These are phyloP conservation scores for Chiroxiphia lanceolata DNA, from an alignment of 2,797 vertebrate species.

Conservation along the genomic window DNA sequence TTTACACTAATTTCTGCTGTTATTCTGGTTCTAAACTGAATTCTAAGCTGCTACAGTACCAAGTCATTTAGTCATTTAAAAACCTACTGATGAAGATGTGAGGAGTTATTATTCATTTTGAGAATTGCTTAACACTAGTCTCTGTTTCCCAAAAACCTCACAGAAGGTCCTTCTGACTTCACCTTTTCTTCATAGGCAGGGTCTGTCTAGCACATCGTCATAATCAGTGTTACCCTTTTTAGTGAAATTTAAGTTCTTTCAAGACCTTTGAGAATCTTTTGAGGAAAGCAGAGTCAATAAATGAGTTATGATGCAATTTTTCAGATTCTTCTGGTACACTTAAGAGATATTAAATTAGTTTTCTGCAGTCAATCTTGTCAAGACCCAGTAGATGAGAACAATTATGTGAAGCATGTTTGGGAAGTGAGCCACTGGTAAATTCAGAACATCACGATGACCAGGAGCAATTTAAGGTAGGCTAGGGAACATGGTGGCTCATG, in stretches of 20 bases:
- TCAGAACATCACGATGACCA: neutral
- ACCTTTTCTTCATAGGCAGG: neutral
- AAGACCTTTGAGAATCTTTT: neutral
- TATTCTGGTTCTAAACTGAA: neutral
- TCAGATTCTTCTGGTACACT: neutral
- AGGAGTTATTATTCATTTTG: neutral
- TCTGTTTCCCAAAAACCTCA: neutral
- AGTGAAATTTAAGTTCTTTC: neutral
- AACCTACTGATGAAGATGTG: neutral
- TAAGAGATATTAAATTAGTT: neutral
- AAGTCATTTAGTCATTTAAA: neutral
- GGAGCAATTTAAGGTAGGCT: neutral
- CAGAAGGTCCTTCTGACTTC: neutral
- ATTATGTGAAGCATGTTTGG: neutral
- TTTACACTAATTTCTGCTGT: neutral
- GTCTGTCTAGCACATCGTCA: neutral
- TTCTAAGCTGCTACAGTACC: neutral
- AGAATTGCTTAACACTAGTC: neutral
- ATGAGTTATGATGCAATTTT: neutral
- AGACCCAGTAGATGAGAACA: neutral
- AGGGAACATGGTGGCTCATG: neutral
- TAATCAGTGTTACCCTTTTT: neutral
- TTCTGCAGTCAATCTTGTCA: neutral
- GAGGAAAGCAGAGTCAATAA: neutral
- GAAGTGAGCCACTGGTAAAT: neutral